Base-by-base conservation (phyloP, 2,888 invertebrate species). In the Euclidia mi region DNA sequence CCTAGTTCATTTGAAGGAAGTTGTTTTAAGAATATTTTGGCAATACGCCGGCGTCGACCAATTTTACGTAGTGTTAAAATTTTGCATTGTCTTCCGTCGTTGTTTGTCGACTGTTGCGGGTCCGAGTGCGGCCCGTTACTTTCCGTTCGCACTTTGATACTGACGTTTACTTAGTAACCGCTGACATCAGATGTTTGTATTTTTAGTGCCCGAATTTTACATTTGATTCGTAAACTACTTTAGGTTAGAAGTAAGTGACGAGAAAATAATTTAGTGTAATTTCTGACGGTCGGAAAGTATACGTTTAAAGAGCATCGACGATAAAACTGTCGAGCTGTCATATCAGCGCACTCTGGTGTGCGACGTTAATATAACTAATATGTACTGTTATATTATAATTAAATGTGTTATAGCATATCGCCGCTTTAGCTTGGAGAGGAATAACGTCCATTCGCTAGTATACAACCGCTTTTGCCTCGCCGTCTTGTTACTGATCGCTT, bases 21-120 rank as follows among this genome's bases (percentile, higher is more conserved):
- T 55, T 55, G 3, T 40, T 59, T 64, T 68, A 43, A 48, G 35
- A 31, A 42, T 31, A 7, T 14, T 9, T 25, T 34, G 7, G 17
- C 17, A 28, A 42, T 3, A 42, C 41, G 32, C 28, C 40, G 11
- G 43, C 10, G 58, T 53, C 20, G 84, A 86, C 85, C 87, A 83
- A 85, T 84, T 82, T 82, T 76, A 59, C 3, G 71, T 82, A 84
- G 81, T 61, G n/a, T 47, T 51, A 49, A 64, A 53, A 38, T 52
- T 71, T 68, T 53, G 47, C 42, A 58, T 74, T 65, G 85, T 84
- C 85, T 85, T 84, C 85, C 83, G 70, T 61, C 68, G 57, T 59
- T 59, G 56, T 53, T 38, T 10, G 43, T 14, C 31, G 9, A 34
- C 14, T 35, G 42, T 56, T 65, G 59, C 57, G 55, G 51, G 46